Base-by-base conservation (phyloP, 2,888 invertebrate species). In the Tuberolachnus salignus region DNA sequence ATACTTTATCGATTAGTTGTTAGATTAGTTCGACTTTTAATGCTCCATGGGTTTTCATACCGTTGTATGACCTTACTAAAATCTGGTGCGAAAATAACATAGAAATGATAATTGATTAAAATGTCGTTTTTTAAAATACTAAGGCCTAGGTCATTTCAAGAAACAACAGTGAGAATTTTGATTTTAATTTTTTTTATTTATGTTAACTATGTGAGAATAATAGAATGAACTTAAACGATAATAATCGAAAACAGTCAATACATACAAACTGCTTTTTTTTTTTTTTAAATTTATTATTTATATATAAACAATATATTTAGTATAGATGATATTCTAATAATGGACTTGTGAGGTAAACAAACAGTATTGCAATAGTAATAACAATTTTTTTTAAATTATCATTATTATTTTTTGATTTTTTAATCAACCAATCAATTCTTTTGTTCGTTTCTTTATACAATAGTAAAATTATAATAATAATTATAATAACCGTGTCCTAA, bases 401-500 rank as follows among this genome's bases (percentile, higher is more conserved):
- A 64, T 51, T 49, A 26, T 16, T 0, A 26, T 16, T 64, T 66
- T 55, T 57, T 55, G n/a, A n/a, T 53, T 71, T 74, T 69, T 57
- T 69, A 78, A n/a, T n/a, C 78, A 78, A 78, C 69, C 6, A 34
- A 34, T 34, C 34, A 34, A 67, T 21, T 63, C 42, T 53, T 13
- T 53, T 21, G 42, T 51, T 63, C 16, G 21, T 51, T 73, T 73
- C 11, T 73, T 73, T 73, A 42, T 73, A 73, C 73, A 73, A 64
- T 74, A 34, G 49, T 61, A 49, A 72, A 34, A 46, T 78, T 57
- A 55, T 73, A 73, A 51, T 66, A 75, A 78, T 69, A n/a, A n/a
- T n/a, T n/a, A n/a, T n/a, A 69, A 67, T 67, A 19, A 66, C 8
- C 21, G 78, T 57, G 75, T 78, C 19, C 78, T 69, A 78, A 69